phyloP scores from a whole-genome alignment of 2,797 vertebrate genomes.

The Gadopsis marmoratus region DNA sequence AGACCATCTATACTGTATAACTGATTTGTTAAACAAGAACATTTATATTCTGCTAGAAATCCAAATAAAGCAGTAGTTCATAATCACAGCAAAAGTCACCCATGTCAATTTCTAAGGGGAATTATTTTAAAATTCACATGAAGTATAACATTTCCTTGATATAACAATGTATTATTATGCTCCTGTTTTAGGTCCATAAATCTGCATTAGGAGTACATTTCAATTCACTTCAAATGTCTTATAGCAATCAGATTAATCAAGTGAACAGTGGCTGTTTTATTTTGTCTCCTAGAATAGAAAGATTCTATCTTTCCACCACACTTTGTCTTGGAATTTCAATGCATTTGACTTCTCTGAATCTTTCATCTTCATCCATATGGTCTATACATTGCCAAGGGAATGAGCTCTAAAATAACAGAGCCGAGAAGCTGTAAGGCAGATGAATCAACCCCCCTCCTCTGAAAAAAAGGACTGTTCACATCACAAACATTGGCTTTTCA shows the following conservation, averaged over 20 bases:
- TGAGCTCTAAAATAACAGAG: background rate
- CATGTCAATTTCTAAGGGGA: background rate
- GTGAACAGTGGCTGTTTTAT: background rate
- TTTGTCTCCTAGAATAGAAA: background rate
- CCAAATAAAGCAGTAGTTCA: background rate
- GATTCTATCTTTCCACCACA: background rate
- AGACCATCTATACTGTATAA: background rate
- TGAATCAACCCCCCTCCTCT: background rate
- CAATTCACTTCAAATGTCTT: background rate
- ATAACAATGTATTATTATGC: background rate
- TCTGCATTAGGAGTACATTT: background rate
- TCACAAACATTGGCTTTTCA: slow-evolving; percentile 27
- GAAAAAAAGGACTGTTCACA: slow-evolving; percentile 9
- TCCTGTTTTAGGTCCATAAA: background rate
- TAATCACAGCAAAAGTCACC: background rate
- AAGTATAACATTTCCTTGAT: background rate
- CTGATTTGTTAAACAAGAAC: background rate
- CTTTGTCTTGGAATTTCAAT: slow-evolving; percentile 4
- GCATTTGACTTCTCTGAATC: slow-evolving; percentile 1
- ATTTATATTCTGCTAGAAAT: background rate
- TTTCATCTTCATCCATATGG: slow-evolving; percentile 1
- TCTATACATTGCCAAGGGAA: background rate
- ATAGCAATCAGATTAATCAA: background rate
- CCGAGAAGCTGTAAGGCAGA: background rate
- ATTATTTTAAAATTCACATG: too few relatives aligned